These are phyloP conservation scores for Catalaphyllia jardinei DNA, from an alignment of 64 coral and sea anemone species.

Conservation along the genomic window DNA sequence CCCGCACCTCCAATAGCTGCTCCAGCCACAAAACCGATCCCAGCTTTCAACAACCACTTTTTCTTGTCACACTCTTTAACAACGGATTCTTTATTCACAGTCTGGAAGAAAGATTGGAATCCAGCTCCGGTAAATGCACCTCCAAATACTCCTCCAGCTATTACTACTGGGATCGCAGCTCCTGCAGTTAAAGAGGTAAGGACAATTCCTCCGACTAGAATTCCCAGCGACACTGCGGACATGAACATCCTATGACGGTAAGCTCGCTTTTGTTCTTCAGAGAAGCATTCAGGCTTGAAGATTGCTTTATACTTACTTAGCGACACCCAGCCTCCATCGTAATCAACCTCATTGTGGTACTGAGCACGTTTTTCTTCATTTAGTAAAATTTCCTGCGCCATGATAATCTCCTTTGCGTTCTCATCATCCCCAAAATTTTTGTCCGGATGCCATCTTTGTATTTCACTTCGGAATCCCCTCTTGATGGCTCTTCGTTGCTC, in stretches of 20 bases:
- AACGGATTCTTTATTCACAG: conserved; percentile 31
- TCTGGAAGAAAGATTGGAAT: not conserved
- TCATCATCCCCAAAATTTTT: conserved; percentile 49
- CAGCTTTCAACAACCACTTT: not conserved
- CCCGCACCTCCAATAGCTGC: conserved; percentile 33
- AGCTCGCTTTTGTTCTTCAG: conserved; percentile 41
- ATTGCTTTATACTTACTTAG: conserved; percentile 12
- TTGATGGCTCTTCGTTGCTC: too few relatives aligned
- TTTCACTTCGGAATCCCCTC: too few relatives aligned
- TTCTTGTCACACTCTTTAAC: conserved; percentile 3
- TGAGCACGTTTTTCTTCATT: conserved; percentile 30
- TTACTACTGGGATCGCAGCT: conserved; percentile 5
- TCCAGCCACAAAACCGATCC: conserved; percentile 28
- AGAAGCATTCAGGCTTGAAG: conserved; percentile 57
- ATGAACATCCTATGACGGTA: not conserved
- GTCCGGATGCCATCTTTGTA: conserved; percentile 60
- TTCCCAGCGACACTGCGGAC: not conserved
- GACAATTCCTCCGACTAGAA: not conserved
- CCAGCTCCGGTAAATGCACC: conserved; percentile 26
- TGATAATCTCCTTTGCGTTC: conserved; percentile 55
- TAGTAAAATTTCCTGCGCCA: conserved; percentile 36
- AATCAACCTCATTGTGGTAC: conserved; percentile 40
- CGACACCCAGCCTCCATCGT: conserved; percentile 32
- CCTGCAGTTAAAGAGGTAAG: not conserved
- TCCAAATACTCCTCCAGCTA: conserved; percentile 16